Evolutionary conservation across 2,888 invertebrate genomes (phyloP), one percentile per base, ranked within the genome.

Genomic region (Netelia melanura): DNA sequence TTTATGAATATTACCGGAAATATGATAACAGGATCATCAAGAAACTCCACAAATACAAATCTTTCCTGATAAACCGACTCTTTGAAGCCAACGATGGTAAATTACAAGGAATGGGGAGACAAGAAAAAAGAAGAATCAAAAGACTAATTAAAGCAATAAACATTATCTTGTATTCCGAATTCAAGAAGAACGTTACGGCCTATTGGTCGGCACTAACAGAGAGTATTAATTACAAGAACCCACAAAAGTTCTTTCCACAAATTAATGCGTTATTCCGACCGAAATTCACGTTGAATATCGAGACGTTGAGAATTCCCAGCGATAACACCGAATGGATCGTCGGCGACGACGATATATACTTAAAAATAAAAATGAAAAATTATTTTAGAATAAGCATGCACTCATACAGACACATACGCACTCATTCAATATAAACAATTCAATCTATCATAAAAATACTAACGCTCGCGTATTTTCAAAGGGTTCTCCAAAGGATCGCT

Each of bases 21-120:
- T 86, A 83, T 11, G 58, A 74, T 0, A 81, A 78, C 56, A 70
- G 75, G 3, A 75, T 44, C 1, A 83, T 86, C 0, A 78, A 30
- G 11, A 71, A 44, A 30, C 52, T 86, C 17, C 83, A 83, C 48
- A 71, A 23, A 64, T 21, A 52, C 1, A 86, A 86, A 65, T 78
- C 80, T 0, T 71, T 44, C 6, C 52, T 86, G 6, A 52, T 86
- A 1, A 64, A 30, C 9, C 71, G 75, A 72, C 43, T 54, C 6
- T 74, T 71, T 68, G 30, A 65, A 48, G 48, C 74, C 23, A 62
- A 6, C 11, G 17, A 14, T 9, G 38, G 61, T 52, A 10, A 10
- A 14, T 25, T 62, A 38, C 10, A 25, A 9, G 11, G 25, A 48
- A 3, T 48, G 5, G 74, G 71, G 1, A 74, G 23, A 48, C 61